A percentile compares a stretch with the other conserved stretches of the same genome.
phyloP scores from a whole-genome alignment of 2,888 invertebrate genomes.

The Flexamia atlantica region DNA sequence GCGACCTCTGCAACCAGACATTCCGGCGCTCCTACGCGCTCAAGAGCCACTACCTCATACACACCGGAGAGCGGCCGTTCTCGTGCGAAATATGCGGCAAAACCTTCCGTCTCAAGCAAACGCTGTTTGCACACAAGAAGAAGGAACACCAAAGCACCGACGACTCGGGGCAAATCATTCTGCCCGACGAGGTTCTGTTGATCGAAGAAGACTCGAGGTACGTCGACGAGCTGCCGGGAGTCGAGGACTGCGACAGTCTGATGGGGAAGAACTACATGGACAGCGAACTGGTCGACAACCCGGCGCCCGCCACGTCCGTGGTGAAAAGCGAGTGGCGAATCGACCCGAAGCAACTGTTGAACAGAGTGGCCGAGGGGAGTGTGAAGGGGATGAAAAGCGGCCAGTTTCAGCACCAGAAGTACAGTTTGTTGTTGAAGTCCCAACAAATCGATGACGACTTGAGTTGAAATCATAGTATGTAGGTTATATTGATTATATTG shows the following conservation, averaged over 20 bases:
- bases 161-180: not conserved
- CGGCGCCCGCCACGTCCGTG: not conserved
- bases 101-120: slow-evolving; percentile 68
- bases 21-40: slow-evolving; percentile 58
- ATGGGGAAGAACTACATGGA: slow-evolving; percentile 15
- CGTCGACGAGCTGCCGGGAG: not conserved
- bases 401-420: slow-evolving; percentile 15
- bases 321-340: not conserved
- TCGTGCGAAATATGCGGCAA: slow-evolving; percentile 43
- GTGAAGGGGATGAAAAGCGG: not conserved
- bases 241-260: not conserved
- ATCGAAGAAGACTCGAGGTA: slow-evolving; percentile 13
- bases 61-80: slow-evolving; percentile 58
- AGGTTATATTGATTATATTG: too few species aligned
- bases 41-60: slow-evolving; percentile 59
- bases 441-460: not conserved
- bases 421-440: slow-evolving; percentile 16
- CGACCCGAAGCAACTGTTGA: not conserved
- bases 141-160: slow-evolving; percentile 36
- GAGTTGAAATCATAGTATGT: not conserved
- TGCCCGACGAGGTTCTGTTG: slow-evolving; percentile 4
- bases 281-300: slow-evolving; percentile 25
- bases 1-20: slow-evolving; percentile 47
- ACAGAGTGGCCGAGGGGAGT: not conserved
- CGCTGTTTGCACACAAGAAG: slow-evolving; percentile 62